Evolutionary conservation across 2,888 invertebrate species (phyloP).

Genomic region (Carabus problematicus): DNA sequence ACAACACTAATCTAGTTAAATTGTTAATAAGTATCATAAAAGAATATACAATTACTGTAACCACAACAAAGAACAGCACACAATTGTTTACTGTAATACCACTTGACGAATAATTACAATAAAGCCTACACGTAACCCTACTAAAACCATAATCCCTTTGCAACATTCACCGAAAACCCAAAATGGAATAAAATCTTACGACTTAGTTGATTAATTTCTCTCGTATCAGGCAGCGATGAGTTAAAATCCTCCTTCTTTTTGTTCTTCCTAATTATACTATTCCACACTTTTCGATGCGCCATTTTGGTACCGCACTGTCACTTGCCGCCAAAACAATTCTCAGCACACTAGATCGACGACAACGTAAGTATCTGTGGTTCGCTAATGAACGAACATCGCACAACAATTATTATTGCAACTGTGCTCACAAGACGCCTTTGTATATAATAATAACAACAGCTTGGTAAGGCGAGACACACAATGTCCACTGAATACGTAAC

Average conservation of each 20-base stretch:
- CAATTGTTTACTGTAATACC: not conserved
- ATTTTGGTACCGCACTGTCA: slow-evolving; percentile 46
- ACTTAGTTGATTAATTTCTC: slow-evolving; percentile 25
- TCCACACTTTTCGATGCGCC: slow-evolving; percentile 58
- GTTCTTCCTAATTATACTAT: slow-evolving; percentile 56
- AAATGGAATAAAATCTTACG: slow-evolving; percentile 25
- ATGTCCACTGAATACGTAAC: slow-evolving; percentile 2
- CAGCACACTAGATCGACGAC: not conserved
- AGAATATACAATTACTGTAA: too few relatives aligned
- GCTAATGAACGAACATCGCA: not conserved
- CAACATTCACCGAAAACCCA: slow-evolving; percentile 21
- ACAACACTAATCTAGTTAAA: too few relatives aligned
- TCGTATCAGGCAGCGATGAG: slow-evolving; percentile 37
- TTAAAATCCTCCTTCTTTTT: slow-evolving; percentile 49
- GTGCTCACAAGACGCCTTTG: not conserved
- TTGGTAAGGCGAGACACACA: not conserved
- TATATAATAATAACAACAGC: not conserved
- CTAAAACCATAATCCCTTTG: slow-evolving; percentile 25
- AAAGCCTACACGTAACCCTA: not conserved
- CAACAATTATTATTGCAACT: not conserved
- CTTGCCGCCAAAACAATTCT: slow-evolving; percentile 6
- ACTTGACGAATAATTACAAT: not conserved
- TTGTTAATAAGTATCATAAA: too few relatives aligned
- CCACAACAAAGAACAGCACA: too few relatives aligned
- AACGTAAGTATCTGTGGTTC: not conserved